Percentiles rank a stretch among this genome's conserved stretches.
These are phyloP conservation scores for Pelosia muscerda DNA, from an alignment of 2,888 invertebrate species.

Conservation along the genomic window DNA sequence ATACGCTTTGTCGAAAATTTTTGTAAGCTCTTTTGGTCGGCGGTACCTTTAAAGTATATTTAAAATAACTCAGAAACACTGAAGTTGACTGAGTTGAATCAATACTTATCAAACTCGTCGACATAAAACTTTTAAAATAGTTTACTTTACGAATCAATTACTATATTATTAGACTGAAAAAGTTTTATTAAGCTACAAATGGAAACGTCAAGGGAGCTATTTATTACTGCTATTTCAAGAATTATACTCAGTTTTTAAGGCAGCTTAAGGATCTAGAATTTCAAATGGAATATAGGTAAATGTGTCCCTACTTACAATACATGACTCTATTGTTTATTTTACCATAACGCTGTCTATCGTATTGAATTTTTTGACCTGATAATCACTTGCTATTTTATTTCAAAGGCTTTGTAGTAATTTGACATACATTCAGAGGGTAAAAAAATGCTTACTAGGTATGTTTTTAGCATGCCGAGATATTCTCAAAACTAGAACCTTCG, in stretches of 20 bases:
- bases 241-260: not conserved
- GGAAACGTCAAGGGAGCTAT: not conserved
- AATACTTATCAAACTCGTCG: not conserved
- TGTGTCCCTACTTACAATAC: too few species aligned
- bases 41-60: slow-evolving; percentile 24
- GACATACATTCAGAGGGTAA: too few species aligned
- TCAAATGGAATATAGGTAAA: too few species aligned
- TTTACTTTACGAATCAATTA: not conserved
- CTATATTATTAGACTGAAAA: too few species aligned
- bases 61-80: slow-evolving; percentile 20
- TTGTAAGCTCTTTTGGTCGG: slow-evolving; percentile 30
- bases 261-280: not conserved
- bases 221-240: not conserved
- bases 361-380: too few species aligned
- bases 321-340: too few species aligned
- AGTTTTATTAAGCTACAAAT: too few species aligned
- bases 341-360: too few species aligned
- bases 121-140: slow-evolving; percentile 2
- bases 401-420: too few species aligned
- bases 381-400: too few species aligned
- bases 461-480: not conserved
- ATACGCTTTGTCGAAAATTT: slow-evolving; percentile 34
- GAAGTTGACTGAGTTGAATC: not conserved
- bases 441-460: not conserved
- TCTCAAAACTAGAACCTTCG: not conserved